A percentile compares a stretch with the other conserved stretches of the same genome.
phyloP scores from a whole-genome alignment of 2,113 vertebrate species.

The Gulo gulo region DNA sequence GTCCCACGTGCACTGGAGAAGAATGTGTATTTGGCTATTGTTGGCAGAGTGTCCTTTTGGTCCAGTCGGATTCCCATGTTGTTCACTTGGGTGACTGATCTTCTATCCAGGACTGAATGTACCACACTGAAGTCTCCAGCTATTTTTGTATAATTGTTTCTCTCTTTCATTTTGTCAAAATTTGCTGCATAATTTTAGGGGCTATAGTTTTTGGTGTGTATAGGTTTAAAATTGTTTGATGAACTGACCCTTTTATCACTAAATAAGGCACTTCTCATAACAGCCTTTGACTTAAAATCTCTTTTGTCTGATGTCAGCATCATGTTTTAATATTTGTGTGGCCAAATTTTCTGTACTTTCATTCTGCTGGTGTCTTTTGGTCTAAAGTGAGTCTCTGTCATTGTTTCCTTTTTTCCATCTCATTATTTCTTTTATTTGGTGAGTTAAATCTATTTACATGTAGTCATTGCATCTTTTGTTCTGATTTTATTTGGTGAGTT shows the following conservation, averaged over 20 bases:
- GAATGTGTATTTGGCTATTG: neutral
- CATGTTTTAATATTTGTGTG: neutral
- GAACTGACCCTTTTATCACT: neutral
- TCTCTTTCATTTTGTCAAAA: neutral
- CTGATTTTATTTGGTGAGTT: neutral
- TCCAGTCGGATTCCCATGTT: neutral
- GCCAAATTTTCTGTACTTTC: no score
- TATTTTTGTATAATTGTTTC: neutral
- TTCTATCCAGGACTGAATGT: neutral
- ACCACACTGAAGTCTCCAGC: neutral
- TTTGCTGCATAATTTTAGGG: no score
- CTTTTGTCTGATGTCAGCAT: neutral
- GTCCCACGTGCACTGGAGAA: neutral
- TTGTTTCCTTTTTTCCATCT: neutral
- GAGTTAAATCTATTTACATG: neutral
- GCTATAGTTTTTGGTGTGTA: neutral
- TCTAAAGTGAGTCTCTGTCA: neutral
- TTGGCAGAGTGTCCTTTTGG: neutral
- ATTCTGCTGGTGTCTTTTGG: neutral
- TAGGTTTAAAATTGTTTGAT: neutral
- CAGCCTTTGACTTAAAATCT: neutral
- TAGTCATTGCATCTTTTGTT: neutral
- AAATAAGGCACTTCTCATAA: neutral
- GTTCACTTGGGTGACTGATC: neutral
- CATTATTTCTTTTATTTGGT: neutral